Base-by-base conservation (phyloP, 30 jellyfish, hydroid and myxozoan species). In the Mastigias papua region DNA sequence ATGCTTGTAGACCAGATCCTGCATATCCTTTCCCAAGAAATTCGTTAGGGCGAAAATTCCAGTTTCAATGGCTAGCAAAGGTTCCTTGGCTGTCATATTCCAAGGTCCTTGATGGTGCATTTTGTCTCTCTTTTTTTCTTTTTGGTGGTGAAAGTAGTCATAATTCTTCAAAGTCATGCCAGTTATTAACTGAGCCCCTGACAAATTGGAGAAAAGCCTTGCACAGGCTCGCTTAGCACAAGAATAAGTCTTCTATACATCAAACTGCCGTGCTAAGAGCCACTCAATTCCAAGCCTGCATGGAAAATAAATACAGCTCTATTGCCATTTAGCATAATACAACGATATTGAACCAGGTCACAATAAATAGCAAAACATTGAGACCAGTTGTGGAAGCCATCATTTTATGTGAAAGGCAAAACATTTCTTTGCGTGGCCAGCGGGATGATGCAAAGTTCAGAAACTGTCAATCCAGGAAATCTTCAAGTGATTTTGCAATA, bases 1-100 rank as follows among this genome's bases (percentile, higher is more conserved):
- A 65, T 0, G 19, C 29, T 16, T 25, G 42, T 11, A 60, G 17
- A 46, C 77, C 77, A 16, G 23, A 28, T 65, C 34, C 19, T 21
- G 6, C 50, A 5, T 65, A 4, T 20, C 2, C 4, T 20, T 65
- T 65, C 23, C 77, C 77, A 65, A 4, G 0, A 54, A 54, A 54
- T 54, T 16, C 67, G 9, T 11, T 19, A 6, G 27, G 27, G 3
- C 0, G 93, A 33, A 84, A 0, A 37, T 84, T 69, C 42, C 93
- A 70, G 73, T 87, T 0, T 9, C 80, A 54, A 3, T 89, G 93
- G 92, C 72, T 80, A 25, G 21, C 23, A n/a, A 35, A 16, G 35
- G 68, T 79, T 73, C 30, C 84, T 27, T 63, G 97, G 95, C 72
- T 90, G 69, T 54, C 82, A 7, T 90, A 90, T 76, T 90, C 95